These are phyloP conservation scores for Meriones psammophilus DNA, from an alignment of 2,797 vertebrate genomes.

Conservation along the genomic window DNA sequence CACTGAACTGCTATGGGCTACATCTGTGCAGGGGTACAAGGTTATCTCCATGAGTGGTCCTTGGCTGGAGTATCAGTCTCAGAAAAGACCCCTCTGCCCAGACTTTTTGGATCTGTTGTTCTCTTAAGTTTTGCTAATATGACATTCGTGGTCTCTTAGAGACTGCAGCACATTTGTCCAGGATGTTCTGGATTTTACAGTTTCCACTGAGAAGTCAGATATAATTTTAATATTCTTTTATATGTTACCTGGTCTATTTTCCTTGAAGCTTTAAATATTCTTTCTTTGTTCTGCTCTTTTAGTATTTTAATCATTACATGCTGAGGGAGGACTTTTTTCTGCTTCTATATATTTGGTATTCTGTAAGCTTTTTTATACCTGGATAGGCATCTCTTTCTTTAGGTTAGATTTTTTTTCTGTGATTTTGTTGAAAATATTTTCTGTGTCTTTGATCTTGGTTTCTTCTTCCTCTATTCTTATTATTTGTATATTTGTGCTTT, in stretches of 20 bases:
- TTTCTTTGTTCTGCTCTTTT: background rate
- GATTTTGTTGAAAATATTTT: background rate
- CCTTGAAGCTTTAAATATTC: background rate
- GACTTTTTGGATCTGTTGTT: too few species aligned
- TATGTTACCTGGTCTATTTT: background rate
- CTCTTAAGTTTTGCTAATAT: too few species aligned
- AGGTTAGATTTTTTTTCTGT: background rate
- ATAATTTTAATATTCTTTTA: background rate
- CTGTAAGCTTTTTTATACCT: background rate
- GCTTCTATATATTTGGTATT: background rate
- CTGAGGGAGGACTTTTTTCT: background rate
- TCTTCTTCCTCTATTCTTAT: background rate
- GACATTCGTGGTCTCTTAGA: too few species aligned
- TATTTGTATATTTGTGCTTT: background rate
- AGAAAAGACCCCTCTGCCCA: too few species aligned
- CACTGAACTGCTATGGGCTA: too few species aligned
- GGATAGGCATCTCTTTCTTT: background rate
- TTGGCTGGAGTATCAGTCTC: too few species aligned
- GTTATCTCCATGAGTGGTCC: too few species aligned
- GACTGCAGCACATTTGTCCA: too few species aligned
- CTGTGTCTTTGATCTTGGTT: background rate
- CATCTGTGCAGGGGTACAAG: too few species aligned
- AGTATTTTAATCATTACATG: background rate
- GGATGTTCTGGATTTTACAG: background rate
- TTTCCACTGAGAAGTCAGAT: background rate